phyloP scores from a whole-genome alignment of 2,113 vertebrate species.

The Puffinus mauretanicus region DNA sequence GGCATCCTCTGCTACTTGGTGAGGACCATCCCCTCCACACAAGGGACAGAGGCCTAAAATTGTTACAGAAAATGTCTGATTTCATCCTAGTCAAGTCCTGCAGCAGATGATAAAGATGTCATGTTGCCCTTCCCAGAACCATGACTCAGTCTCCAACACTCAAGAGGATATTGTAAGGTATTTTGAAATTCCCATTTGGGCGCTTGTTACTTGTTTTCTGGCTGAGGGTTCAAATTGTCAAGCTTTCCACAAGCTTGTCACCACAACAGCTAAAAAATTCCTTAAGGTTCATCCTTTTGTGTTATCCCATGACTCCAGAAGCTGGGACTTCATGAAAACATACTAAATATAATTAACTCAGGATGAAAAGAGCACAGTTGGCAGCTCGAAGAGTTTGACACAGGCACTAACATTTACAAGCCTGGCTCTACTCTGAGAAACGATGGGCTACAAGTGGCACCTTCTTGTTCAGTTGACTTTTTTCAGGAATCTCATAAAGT shows the following conservation, averaged over 20 bases:
- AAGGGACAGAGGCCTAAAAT: background rate
- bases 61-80: background rate
- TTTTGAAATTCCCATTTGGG: background rate
- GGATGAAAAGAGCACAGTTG: background rate
- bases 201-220: background rate
- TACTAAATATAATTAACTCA: background rate
- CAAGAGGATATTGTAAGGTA: background rate
- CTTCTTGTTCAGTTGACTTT: background rate
- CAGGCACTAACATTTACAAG: background rate
- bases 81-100: background rate
- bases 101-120: background rate
- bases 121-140: slow-evolving; percentile 24
- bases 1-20: background rate
- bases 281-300: slow-evolving; percentile 2
- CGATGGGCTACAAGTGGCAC: background rate
- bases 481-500: background rate
- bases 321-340: background rate
- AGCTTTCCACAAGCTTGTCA: slow-evolving; percentile 13
- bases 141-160: background rate
- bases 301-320: background rate
- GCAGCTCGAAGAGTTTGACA: background rate
- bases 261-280: background rate
- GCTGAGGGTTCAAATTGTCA: background rate
- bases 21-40: background rate
- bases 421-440: background rate